Evolutionary conservation across 2,113 vertebrate species (phyloP).

Genomic region (Stegostoma tigrinum): DNA sequence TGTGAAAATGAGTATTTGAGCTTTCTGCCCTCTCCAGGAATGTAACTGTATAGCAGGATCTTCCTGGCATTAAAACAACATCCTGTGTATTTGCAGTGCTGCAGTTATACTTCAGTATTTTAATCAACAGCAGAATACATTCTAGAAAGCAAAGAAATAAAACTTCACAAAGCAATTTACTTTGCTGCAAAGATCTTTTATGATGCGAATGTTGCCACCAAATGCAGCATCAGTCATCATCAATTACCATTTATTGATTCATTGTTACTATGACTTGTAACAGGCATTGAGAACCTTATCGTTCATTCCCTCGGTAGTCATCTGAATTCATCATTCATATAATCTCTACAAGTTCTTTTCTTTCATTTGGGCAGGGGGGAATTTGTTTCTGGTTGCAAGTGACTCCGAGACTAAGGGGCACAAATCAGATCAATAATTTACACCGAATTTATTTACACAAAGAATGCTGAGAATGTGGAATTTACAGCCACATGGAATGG

Average conservation of each 20-base stretch:
- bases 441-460: neutral
- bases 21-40: slow-evolving; percentile 23
- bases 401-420: neutral
- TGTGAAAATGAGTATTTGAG: neutral
- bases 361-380: neutral
- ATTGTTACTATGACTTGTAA: neutral
- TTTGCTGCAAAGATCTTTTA: neutral
- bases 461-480: neutral
- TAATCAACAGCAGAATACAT: neutral
- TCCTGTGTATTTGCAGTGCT: neutral
- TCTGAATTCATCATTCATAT: neutral
- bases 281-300: neutral
- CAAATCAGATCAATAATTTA: neutral
- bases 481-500: neutral
- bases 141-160: neutral
- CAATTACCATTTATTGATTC: neutral
- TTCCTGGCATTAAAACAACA: neutral
- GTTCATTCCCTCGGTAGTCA: neutral
- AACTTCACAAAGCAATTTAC: neutral
- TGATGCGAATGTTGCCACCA: neutral
- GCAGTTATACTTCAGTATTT: neutral
- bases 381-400: neutral
- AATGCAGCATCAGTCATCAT: neutral
- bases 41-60: neutral
- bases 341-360: neutral